Evolutionary conservation across 2,113 vertebrate species (phyloP).

Genomic region (Cacatua alba): DNA sequence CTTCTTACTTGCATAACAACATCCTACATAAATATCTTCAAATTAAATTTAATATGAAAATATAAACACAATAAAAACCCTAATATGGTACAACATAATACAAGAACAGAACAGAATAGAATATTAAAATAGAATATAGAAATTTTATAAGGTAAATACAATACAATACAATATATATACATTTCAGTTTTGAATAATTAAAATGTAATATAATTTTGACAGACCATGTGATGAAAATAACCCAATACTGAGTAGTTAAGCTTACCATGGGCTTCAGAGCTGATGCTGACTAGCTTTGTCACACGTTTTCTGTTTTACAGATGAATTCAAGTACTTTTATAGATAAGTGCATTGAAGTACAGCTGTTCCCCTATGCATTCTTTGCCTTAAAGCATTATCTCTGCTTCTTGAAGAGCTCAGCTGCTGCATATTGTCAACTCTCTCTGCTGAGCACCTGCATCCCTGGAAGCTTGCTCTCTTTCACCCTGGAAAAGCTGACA

Average conservation of each 20-base stretch:
- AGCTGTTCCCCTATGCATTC: not conserved
- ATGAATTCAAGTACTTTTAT: not conserved
- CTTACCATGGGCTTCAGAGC: not conserved
- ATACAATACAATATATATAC: rapidly evolving
- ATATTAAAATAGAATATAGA: not conserved
- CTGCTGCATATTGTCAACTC: not conserved
- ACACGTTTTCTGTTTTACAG: not conserved
- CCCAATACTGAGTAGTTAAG: not conserved
- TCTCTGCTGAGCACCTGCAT: rapidly evolving
- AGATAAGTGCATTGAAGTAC: not conserved
- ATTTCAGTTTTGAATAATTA: not conserved
- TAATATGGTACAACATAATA: not conserved
- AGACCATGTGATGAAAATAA: not conserved
- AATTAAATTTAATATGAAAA: not conserved
- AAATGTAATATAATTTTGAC: not conserved
- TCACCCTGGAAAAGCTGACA: not conserved
- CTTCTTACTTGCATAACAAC: not conserved
- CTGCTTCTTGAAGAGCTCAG: not conserved
- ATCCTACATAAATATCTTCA: not conserved
- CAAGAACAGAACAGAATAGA: not conserved
- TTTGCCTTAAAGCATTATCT: not conserved
- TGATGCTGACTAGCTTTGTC: not conserved
- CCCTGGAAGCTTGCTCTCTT: not conserved
- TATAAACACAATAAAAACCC: not conserved
- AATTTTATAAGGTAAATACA: not conserved